phyloP scores from a whole-genome alignment of 2,888 invertebrate genomes.

The Deilephila elpenor region DNA sequence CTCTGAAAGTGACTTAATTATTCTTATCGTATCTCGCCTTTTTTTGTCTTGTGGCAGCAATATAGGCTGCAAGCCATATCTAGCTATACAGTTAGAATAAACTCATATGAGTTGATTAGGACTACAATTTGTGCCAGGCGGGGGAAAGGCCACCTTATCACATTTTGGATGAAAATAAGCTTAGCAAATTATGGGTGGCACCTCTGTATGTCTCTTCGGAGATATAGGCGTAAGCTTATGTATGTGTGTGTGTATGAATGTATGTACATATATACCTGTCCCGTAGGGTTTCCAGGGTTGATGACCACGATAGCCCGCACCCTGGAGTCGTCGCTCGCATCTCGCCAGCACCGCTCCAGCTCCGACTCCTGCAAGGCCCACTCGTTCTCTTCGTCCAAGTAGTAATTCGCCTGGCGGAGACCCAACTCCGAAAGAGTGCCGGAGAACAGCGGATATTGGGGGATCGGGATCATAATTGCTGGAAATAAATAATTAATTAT shows the following conservation, averaged over 20 bases:
- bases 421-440: constrained; percentile 96
- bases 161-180: background rate
- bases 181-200: no score
- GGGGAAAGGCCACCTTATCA: background rate
- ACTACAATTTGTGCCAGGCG: no score
- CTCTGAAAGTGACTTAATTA: no score
- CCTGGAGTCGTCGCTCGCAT: constrained; percentile 85
- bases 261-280: constrained; percentile 78
- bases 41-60: no score
- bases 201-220: no score
- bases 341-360: constrained; percentile 88
- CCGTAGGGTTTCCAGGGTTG: constrained; percentile 99
- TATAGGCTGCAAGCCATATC: no score
- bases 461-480: constrained; percentile 98
- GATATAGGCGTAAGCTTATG: no score
- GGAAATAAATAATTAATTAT: constrained; percentile 42
- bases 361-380: constrained; percentile 94
- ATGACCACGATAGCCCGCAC: constrained; percentile 96
- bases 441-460: constrained; percentile 98
- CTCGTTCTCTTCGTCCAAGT: constrained; percentile 92
- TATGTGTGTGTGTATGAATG: no score
- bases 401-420: constrained; percentile 92
- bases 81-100: no score
- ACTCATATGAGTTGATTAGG: no score
- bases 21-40: no score